Base-by-base conservation (phyloP, 2,888 invertebrate species). In the Galeopsomyia nigrocyanea region DNA sequence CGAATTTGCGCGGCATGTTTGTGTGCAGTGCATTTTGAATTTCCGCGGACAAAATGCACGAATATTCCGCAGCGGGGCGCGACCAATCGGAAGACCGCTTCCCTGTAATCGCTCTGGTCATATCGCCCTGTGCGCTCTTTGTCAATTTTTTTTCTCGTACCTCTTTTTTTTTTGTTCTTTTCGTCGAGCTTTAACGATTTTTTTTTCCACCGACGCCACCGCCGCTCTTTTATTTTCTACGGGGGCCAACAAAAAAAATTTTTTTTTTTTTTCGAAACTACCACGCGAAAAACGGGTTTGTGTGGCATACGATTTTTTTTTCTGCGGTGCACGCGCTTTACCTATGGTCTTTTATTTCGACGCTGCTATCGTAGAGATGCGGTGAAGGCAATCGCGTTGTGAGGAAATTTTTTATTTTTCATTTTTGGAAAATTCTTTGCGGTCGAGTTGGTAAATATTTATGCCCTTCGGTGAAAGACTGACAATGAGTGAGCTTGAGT, bases 71-170 rank as follows among this genome's bases (percentile, higher is more conserved):
- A 39, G 10, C 7, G 39, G 55, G 57, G 68, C 47, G 79, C 78
- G 80, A 76, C 78, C 81, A 81, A 80, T 80, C 80, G 83, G 80
- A 83, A 82, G 82, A 76, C 78, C 78, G 65, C 72, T 16, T 49
- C 67, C 39, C 39, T 39, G 39, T 39, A 39, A 39, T 9, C 39
- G 39, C 39, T 39, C 39, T 39, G 39, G 7, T 39, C 39, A 39
- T 39, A 26, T 26, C 26, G 50, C 49, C 51, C 63, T 39, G 39
- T 21, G 46, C 70, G 73, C 77, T 55, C 50, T 49, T 80, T 81
- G 79, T 82, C 82, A 84, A 84, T 80, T 81, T 39, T 39, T 76
- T 78, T 76, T 80, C 68, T 74, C 77, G 76, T 80, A 84, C 84
- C 80, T 81, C 7, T 39, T 76, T 78, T 77, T 80, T 67, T 74